Evolutionary conservation across 2,888 invertebrate genomes (phyloP).

Genomic region (Noctuana brunneofusca): DNA sequence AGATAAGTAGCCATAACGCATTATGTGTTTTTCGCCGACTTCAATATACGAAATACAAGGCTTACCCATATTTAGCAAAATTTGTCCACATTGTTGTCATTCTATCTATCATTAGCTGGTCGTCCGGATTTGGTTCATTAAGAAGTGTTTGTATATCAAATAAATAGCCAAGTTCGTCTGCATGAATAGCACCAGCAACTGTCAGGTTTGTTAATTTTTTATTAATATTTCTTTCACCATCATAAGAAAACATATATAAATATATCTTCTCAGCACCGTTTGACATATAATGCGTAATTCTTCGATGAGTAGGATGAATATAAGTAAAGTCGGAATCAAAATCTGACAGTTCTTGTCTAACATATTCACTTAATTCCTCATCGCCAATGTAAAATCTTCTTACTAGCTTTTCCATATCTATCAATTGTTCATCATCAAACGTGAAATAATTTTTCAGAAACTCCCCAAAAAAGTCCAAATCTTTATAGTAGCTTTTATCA

Average conservation of each 20-base stretch:
- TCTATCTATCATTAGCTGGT: slow-evolving; percentile 42
- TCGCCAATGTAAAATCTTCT: slow-evolving; percentile 48
- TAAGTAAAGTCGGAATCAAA: slow-evolving; percentile 47
- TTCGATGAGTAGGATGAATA: slow-evolving; percentile 44
- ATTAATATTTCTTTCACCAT: slow-evolving; percentile 41
- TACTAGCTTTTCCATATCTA: slow-evolving; percentile 40
- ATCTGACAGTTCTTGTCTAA: slow-evolving; percentile 37
- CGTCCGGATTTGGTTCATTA: slow-evolving; percentile 39
- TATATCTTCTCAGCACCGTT: slow-evolving; percentile 43
- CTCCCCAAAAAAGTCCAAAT: slow-evolving; percentile 41
- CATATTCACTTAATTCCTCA: slow-evolving; percentile 37
- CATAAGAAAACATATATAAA: slow-evolving; percentile 46
- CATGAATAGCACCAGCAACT: slow-evolving; percentile 41
- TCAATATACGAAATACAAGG: too few relatives aligned
- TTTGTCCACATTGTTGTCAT: slow-evolving; percentile 48
- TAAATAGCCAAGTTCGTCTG: slow-evolving; percentile 49
- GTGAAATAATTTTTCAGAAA: slow-evolving; percentile 39
- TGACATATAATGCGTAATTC: slow-evolving; percentile 42
- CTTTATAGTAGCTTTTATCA: slow-evolving; percentile 42
- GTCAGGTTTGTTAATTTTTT: slow-evolving; percentile 18
- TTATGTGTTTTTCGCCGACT: too few relatives aligned
- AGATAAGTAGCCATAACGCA: too few relatives aligned
- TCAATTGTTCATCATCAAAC: slow-evolving; percentile 38
- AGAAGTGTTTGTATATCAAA: slow-evolving; percentile 44
- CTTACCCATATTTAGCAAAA: slow-evolving; percentile 47